Percentiles rank a stretch among this genome's conserved stretches.
Evolutionary conservation across 2,797 vertebrate species (phyloP).

Genomic region (Zenarchopterus dispar): DNA sequence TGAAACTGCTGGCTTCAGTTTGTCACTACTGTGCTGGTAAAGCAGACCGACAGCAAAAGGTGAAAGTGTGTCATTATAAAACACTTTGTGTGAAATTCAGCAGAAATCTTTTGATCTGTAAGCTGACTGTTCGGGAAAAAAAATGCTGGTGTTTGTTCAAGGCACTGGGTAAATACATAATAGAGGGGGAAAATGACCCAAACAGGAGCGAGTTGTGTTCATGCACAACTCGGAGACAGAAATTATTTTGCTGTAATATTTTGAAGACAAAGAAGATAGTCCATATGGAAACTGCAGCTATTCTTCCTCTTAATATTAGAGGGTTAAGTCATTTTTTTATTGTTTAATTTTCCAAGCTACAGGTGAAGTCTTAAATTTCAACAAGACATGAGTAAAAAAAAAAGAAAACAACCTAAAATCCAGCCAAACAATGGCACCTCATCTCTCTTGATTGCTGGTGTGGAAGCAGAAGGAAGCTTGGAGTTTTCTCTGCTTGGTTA

Average conservation of each 20-base stretch:
- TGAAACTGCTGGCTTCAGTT: constrained; percentile 45
- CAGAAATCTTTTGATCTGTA: not conserved
- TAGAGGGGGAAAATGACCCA: not conserved
- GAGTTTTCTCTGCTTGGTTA: no score
- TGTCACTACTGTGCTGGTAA: constrained; percentile 27
- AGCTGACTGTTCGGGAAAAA: not conserved
- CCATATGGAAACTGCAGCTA: no score
- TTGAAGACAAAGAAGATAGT: not conserved
- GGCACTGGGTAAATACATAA: not conserved
- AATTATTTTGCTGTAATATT: not conserved
- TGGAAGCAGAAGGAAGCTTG: not conserved
- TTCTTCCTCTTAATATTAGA: not conserved
- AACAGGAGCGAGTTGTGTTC: not conserved
- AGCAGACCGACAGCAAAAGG: constrained; percentile 16
- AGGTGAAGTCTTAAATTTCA: no score
- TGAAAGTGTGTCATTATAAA: not conserved
- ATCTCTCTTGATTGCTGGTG: not conserved
- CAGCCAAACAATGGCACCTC: not conserved
- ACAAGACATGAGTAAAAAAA: not conserved
- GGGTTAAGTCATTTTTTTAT: not conserved
- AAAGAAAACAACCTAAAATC: not conserved
- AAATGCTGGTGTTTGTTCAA: not conserved
- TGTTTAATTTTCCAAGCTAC: no score
- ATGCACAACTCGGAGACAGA: not conserved
- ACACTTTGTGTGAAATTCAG: not conserved